A percentile compares a stretch with the other conserved stretches of the same genome.
Evolutionary conservation across 2,113 vertebrate species (phyloP).

Genomic region (Trichomycterus rosablanca): DNA sequence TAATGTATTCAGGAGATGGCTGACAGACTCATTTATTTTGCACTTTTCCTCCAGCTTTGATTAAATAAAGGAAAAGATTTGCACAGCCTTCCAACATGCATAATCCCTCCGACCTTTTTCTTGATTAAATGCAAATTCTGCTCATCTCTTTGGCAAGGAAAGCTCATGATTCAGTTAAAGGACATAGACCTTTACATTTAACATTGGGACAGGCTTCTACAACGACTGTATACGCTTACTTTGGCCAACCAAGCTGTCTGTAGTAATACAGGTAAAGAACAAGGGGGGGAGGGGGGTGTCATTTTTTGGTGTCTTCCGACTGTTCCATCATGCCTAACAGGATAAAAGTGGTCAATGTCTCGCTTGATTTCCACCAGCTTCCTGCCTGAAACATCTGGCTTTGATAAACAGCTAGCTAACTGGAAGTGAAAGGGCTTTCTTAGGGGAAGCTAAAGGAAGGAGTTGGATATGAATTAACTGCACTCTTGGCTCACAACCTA

Average conservation of each 20-base stretch:
- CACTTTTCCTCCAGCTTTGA: constrained; percentile 4
- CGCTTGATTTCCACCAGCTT: constrained; percentile 42
- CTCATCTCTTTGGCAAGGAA: not conserved
- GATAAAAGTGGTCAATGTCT: constrained; percentile 50
- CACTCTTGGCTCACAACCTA: constrained; percentile 38
- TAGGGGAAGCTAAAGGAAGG: not conserved
- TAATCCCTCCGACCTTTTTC: constrained; percentile 18
- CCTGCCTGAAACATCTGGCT: constrained; percentile 51
- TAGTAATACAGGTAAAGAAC: constrained; percentile 8
- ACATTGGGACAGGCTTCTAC: no score
- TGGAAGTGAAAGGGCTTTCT: constrained; percentile 12
- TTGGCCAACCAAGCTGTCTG: constrained; percentile 4
- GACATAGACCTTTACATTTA: constrained; percentile 2
- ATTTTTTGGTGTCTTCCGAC: constrained; percentile 20
- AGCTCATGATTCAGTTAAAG: not conserved
- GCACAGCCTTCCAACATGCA: constrained; percentile 9
- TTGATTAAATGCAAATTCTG: constrained; percentile 34
- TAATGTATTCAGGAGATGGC: constrained; percentile 9
- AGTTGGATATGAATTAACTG: constrained; percentile 33
- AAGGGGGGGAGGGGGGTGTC: not conserved
- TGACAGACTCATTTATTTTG: constrained; percentile 20
- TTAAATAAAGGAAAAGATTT: constrained; percentile 24
- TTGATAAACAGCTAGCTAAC: constrained; percentile 53
- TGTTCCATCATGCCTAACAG: constrained; percentile 20
- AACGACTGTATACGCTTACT: no score